phyloP scores from a whole-genome alignment of 2,888 invertebrate genomes.

The Scelioninae gen. 1 region DNA sequence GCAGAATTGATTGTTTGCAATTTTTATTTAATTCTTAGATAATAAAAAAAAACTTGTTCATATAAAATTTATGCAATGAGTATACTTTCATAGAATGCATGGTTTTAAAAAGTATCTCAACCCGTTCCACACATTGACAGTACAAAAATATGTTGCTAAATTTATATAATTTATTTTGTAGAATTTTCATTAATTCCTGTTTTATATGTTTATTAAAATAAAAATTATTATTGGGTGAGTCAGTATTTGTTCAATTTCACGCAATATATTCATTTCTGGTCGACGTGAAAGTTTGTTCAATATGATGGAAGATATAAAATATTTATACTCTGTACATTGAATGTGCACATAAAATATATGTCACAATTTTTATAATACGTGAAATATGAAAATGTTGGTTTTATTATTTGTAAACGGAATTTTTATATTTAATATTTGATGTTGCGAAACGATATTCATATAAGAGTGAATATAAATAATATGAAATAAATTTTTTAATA shows the following conservation, averaged over 20 bases:
- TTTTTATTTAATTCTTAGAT: no score
- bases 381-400: conserved; percentile 14
- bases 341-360: conserved; percentile 3
- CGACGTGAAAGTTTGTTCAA: conserved; percentile 23
- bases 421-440: no score
- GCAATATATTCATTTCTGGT: conserved; percentile 30
- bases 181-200: conserved; percentile 43
- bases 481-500: no score
- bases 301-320: conserved; percentile 19
- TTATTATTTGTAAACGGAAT: conserved; percentile 12
- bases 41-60: no score
- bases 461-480: no score
- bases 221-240: conserved; percentile 25
- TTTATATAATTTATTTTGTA: conserved; percentile 36
- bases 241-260: conserved; percentile 39
- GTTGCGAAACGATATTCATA: no score
- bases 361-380: conserved; percentile 7
- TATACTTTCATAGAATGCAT: no score
- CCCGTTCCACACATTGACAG: neutral
- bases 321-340: conserved; percentile 14
- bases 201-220: neutral
- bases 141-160: conserved; percentile 32
- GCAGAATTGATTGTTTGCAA: no score
- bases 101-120: no score
- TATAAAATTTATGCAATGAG: no score